Evolutionary conservation across 1,140 invertebrate genomes (phyloP).

Genomic region (Galleria mellonella): DNA sequence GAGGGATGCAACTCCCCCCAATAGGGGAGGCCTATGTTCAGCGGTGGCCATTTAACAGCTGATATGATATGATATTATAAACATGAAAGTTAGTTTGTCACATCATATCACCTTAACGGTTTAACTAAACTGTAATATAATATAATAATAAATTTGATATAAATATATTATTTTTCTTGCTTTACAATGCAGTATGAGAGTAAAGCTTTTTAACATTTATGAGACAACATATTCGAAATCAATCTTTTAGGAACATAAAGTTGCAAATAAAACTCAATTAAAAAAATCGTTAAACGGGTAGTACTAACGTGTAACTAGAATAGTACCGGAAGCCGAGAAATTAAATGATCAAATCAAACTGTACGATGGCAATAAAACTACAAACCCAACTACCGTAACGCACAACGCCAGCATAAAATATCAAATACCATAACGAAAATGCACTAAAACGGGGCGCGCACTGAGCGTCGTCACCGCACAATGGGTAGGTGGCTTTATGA

Average conservation of each 20-base stretch:
- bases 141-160: too few species aligned
- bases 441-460: slow-evolving; percentile 35
- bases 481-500: slow-evolving; percentile 43
- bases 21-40: too few species aligned
- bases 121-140: too few species aligned
- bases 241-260: background rate
- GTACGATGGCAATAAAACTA: slow-evolving; percentile 27
- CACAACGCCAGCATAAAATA: slow-evolving; percentile 31
- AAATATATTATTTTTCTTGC: too few species aligned
- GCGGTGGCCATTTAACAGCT: too few species aligned
- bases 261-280: background rate
- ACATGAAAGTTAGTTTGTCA: too few species aligned
- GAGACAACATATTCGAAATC: slow-evolving; percentile 1
- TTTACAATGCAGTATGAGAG: too few species aligned
- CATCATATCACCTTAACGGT: too few species aligned
- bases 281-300: slow-evolving; percentile 1
- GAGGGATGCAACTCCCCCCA: too few species aligned
- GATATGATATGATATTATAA: too few species aligned
- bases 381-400: slow-evolving; percentile 16
- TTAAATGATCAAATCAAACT: slow-evolving; percentile 26
- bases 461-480: slow-evolving; percentile 28
- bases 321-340: slow-evolving; percentile 14
- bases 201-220: background rate
- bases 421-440: slow-evolving; percentile 35
- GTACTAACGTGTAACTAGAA: slow-evolving; percentile 2